These are phyloP conservation scores for Ptyas mucosa DNA, from an alignment of 2,113 vertebrate species.

Conservation along the genomic window DNA sequence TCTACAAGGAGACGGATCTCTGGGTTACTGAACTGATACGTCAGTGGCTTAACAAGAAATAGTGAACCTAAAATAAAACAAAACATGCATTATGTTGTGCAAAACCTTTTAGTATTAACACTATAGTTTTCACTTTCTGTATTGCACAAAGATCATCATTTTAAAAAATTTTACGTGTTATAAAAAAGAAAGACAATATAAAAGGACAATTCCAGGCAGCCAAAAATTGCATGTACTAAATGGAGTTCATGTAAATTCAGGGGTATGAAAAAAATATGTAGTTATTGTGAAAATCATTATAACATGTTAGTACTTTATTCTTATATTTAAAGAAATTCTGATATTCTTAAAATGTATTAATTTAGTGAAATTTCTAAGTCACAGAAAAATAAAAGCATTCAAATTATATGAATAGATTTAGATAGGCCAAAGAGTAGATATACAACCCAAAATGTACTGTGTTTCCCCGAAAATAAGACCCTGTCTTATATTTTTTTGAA, in stretches of 20 bases:
- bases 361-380: neutral
- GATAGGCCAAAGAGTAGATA: neutral
- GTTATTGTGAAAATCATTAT: neutral
- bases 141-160: neutral
- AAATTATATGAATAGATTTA: neutral
- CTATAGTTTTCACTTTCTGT: neutral
- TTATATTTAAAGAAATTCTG: neutral
- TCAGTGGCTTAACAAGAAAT: conserved; percentile 70
- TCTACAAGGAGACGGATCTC: conserved; percentile 79
- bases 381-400: neutral
- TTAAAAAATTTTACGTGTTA: neutral
- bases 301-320: neutral
- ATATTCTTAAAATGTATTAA: neutral
- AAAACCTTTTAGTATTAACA: neutral
- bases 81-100: conserved; percentile 5
- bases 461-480: no score
- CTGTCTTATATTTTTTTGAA: no score
- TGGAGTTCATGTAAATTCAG: neutral
- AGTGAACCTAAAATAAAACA: conserved; percentile 77
- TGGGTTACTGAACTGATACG: conserved; percentile 62
- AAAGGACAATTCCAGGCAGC: neutral
- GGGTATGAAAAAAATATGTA: neutral
- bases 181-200: neutral
- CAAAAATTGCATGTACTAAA: neutral
- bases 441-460: neutral